Base-by-base conservation (phyloP, 2,113 vertebrate genomes). In the Perognathus longimembris region DNA sequence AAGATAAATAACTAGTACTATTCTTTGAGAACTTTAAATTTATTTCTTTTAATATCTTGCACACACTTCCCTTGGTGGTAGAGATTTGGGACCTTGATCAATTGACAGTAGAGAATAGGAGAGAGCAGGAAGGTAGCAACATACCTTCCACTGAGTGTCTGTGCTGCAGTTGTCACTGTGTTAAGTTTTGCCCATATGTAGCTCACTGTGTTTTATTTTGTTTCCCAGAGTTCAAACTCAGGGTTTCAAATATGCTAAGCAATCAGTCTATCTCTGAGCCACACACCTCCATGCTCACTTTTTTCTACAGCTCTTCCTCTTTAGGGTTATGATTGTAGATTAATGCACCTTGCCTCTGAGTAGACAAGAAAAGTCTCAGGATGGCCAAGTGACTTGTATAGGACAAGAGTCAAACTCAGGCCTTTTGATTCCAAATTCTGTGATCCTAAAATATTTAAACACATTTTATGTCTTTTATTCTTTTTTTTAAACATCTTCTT, bases 21-120 rank as follows among this genome's bases (percentile, higher is more conserved):
- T 54, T 64, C 85, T 85, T 89, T 85, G 73, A 89, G 36, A 93
- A 83, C 69, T 94, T 89, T 21, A 38, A 24, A 69, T 28, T 76
- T 59, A 64, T 24, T 89, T 88, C 32, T 85, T 34, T 91, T 77
- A 7, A 0, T 86, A 28, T 66, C 76, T 91, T 64, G 91, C 50
- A 40, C 11, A n/a, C 64, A 20, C 73, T 88, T 90, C 66, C 32
- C 34, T 67, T n/a, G 26, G 26, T 81, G 38, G 20, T 83, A 61
- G 76, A 30, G 85, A 74, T 73, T 93, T 95, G 61, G 79, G 40
- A 45, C 14, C n/a, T 80, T 26, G 73, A 57, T 89, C 36, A 69
- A 9, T 45, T 64, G 89, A 61, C 67, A 91, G 5, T 34, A 38
- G 77, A 70, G 64, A 73, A 66, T 50, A 38, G 14, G 69, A 64